Conservation (phyloP, 2,888 invertebrate genomes). For the Acanthosepion pharaonis region DNA sequence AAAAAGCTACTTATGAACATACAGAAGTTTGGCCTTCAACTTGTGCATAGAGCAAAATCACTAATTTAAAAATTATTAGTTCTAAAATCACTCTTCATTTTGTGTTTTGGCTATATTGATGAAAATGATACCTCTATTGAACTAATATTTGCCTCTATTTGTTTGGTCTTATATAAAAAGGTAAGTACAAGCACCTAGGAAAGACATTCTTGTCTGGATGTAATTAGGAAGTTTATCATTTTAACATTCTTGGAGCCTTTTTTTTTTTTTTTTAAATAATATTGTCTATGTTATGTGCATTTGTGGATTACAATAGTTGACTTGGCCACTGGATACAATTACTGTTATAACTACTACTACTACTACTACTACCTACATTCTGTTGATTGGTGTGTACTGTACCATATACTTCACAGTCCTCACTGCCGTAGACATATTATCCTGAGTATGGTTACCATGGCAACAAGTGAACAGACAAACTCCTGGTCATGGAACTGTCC, state of each 20-base stretch:
- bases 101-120: no score
- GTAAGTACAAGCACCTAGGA: not conserved
- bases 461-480: slow-evolving; percentile 34
- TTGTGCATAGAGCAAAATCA: no score
- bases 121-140: no score
- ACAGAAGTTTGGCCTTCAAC: no score
- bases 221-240: not conserved
- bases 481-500: slow-evolving; percentile 44
- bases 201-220: not conserved
- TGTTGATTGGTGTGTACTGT: slow-evolving; percentile 33
- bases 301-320: slow-evolving; percentile 33
- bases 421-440: not conserved
- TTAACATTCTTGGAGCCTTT: not conserved
- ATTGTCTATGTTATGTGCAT: not conserved
- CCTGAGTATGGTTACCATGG: slow-evolving; percentile 10
- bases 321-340: slow-evolving; percentile 20
- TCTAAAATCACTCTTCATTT: no score
- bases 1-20: no score
- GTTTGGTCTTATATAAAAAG: no score
- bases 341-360: not conserved
- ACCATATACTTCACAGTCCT: slow-evolving; percentile 11
- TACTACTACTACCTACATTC: slow-evolving; percentile 25
- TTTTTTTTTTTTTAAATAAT: not conserved
- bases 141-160: no score
- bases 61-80: no score